Conservation (phyloP, 2,113 vertebrate genomes). For the Crypturellus undulatus region DNA sequence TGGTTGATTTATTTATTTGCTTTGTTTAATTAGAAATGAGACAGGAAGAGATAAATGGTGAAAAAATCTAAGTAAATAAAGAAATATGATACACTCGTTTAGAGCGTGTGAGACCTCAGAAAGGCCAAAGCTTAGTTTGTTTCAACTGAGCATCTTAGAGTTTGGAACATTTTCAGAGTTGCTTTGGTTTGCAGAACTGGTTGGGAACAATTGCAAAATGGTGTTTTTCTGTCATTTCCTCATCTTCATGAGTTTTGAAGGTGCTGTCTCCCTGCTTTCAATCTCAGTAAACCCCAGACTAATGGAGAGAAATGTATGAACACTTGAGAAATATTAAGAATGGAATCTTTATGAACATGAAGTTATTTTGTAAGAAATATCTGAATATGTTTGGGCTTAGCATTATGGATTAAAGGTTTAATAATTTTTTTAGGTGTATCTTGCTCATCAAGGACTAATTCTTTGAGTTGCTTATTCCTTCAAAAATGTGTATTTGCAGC, state of each 20-base stretch:
- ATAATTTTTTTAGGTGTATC: background rate
- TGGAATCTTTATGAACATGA: background rate
- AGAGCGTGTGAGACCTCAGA: background rate
- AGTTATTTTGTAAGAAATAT: background rate
- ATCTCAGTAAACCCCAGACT: background rate
- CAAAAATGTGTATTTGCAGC: background rate
- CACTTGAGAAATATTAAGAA: background rate
- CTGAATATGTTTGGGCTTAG: background rate
- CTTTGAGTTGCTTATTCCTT: background rate
- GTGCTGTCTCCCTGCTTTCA: background rate
- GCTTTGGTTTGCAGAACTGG: conserved; percentile 21
- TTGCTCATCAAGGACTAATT: background rate
- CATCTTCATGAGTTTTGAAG: background rate
- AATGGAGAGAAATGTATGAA: background rate
- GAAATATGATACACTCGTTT: background rate
- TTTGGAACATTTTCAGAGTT: conserved; percentile 4
- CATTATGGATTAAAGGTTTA: background rate
- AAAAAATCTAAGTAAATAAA: background rate
- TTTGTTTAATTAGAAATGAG: background rate
- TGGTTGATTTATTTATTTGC: background rate
- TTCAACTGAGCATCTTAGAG: conserved; percentile 11
- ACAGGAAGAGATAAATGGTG: background rate
- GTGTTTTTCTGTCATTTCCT: conserved; percentile 27
- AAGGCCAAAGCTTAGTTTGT: background rate
- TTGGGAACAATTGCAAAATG: conserved; percentile 20